These are phyloP conservation scores for Paratrypauchen microcephalus DNA, from an alignment of 2,797 vertebrate species.

Conservation along the genomic window DNA sequence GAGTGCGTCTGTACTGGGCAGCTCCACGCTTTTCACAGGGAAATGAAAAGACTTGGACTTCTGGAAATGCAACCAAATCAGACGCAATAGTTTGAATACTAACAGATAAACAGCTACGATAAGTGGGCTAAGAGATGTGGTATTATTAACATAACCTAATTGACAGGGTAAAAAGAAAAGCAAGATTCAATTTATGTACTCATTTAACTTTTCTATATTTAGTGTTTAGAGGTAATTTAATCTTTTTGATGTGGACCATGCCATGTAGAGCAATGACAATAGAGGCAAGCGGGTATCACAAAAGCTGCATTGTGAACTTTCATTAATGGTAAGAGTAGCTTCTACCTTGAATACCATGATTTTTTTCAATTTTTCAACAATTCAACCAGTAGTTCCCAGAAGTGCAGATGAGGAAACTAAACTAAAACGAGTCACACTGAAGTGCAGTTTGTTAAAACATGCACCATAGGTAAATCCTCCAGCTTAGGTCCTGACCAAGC, in stretches of 20 bases:
- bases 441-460: not conserved
- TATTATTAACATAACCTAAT: not conserved
- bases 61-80: slow-evolving; percentile 46
- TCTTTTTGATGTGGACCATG: too few relatives aligned
- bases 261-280: too few relatives aligned
- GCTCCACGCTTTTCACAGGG: slow-evolving; percentile 47
- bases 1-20: slow-evolving; percentile 64
- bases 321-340: too few relatives aligned
- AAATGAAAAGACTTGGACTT: slow-evolving; percentile 61
- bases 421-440: not conserved
- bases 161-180: too few relatives aligned
- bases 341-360: too few relatives aligned
- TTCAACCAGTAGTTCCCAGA: not conserved
- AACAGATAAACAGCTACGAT: slow-evolving; percentile 2
- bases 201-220: too few relatives aligned
- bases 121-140: not conserved
- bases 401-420: not conserved
- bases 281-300: too few relatives aligned
- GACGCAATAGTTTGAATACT: slow-evolving; percentile 7
- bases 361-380: not conserved
- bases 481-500: too few relatives aligned
- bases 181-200: too few relatives aligned
- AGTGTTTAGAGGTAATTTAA: too few relatives aligned
- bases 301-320: too few relatives aligned
- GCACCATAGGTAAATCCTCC: too few relatives aligned